These are phyloP conservation scores for Drosophila multiciliata DNA, from an alignment of 2,888 invertebrate species.

Conservation along the genomic window DNA sequence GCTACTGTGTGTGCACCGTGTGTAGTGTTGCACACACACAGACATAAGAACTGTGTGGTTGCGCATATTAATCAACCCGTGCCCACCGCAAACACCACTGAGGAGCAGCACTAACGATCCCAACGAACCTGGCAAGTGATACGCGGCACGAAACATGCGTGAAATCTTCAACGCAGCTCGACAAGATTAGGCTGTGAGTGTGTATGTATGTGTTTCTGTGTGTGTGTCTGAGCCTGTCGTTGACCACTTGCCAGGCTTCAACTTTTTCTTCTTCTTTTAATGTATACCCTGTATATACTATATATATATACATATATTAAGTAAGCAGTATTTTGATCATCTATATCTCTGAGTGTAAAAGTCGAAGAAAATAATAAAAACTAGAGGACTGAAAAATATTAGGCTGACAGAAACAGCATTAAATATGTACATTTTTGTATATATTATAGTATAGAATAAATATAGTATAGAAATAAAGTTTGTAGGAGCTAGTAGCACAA, in stretches of 20 bases:
- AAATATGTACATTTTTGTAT: neutral
- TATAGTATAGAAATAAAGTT: neutral
- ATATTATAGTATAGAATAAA: neutral
- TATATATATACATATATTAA: neutral
- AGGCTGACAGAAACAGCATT: neutral
- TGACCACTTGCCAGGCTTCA: conserved; percentile 35
- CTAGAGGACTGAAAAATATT: neutral
- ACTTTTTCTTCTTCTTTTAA: neutral
- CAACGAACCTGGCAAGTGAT: conserved; percentile 67
- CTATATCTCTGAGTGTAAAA: neutral
- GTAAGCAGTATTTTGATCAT: neutral
- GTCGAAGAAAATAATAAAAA: fast-evolving
- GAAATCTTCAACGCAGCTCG: conserved; percentile 63
- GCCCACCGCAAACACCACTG: conserved; percentile 13
- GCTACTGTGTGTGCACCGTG: conserved; percentile 54
- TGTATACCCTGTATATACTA: neutral
- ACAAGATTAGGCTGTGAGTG: conserved; percentile 61
- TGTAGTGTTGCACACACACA: neutral
- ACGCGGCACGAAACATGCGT: conserved; percentile 80
- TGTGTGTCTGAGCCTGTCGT: conserved; percentile 39
- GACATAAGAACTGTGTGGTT: conserved; percentile 30
- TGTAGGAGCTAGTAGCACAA: neutral
- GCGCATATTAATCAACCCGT: conserved; percentile 79
- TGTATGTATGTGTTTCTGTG: conserved; percentile 8
- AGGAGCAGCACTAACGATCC: conserved; percentile 34